Evolutionary conservation across 2,888 invertebrate genomes (phyloP).

Genomic region (Metallyticus violacea): DNA sequence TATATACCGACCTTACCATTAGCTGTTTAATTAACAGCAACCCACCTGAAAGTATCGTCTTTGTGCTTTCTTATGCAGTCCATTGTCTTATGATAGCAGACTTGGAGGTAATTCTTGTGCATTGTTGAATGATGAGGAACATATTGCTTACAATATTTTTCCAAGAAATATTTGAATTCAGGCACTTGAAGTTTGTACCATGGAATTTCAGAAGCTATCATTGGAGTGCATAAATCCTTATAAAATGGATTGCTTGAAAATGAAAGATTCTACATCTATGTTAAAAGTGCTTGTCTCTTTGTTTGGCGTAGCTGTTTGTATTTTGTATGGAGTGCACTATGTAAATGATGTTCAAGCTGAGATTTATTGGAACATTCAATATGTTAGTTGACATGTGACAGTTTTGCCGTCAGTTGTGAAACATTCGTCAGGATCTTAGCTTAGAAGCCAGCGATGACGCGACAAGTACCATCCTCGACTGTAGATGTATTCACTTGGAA

Average conservation of each 20-base stretch:
- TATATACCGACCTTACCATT: neutral
- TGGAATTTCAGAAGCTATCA: neutral
- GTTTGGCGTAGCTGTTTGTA: neutral
- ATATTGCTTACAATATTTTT: neutral
- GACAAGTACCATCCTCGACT: neutral
- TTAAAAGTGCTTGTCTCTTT: neutral
- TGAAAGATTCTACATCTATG: neutral
- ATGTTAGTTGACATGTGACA: neutral
- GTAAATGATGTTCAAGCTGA: neutral
- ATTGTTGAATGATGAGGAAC: neutral
- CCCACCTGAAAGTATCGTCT: neutral
- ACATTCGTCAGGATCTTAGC: neutral
- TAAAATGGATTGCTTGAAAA: neutral
- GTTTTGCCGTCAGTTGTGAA: neutral
- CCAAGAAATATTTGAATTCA: neutral
- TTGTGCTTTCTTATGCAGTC: neutral
- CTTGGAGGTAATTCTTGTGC: neutral
- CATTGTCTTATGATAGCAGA: neutral
- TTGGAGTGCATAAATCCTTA: neutral
- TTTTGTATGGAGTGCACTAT: neutral
- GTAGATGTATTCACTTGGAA: too few species aligned
- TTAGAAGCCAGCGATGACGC: neutral
- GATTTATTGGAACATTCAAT: neutral
- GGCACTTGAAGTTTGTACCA: slow-evolving; percentile 1
- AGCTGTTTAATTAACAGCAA: neutral